Base-by-base conservation (phyloP, 2,113 vertebrate genomes). In the Sardina pilchardus region DNA sequence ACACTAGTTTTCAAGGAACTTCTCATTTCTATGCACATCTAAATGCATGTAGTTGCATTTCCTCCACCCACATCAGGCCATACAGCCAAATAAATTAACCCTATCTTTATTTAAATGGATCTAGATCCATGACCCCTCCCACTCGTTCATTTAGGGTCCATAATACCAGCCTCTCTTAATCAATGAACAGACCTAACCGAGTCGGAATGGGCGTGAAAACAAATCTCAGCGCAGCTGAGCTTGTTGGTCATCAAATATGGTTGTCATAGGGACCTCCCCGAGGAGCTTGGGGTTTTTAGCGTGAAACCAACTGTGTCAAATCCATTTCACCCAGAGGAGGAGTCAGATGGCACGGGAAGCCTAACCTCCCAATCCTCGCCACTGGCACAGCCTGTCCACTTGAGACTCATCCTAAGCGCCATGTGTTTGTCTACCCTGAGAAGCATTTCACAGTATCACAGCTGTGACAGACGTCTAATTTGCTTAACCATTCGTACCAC, bases 291-390 rank as follows among this genome's bases (percentile, higher is more conserved):
- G 71, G 71, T 78, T 78, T 78, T 78, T 78, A 78, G 71, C 71
- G 71, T 78, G 39, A 78, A 78, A 78, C 71, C 71, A 78, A 78
- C 71, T 78, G 71, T 78, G 71, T 78, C 71, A 78, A 78, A 78
- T 78, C 71, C 71, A 78, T 78, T 78, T 78, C 71, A 36, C 71
- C 71, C 71, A 34, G 71, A 78, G 71, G 71, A 78, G 30, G 71
- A 78, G 71, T 78, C 71, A 78, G 30, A 36, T 78, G 71, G 71
- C 71, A 78, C 71, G 14, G 71, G 30, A 3, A 36, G 30, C 30
- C 30, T 16, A 14, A 14, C 14, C 71, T 78, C 71, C 30, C 34
- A 34, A 34, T 78, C 71, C 71, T 16, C 71, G 14, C 30, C 34
- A 34, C 71, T 78, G 71, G 71, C 71, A 78, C 71, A 78, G 71